A percentile compares a stretch with the other conserved stretches of the same genome.
Evolutionary conservation across 2,113 vertebrate genomes (phyloP).

Genomic region (Neopipo cinnamomea): DNA sequence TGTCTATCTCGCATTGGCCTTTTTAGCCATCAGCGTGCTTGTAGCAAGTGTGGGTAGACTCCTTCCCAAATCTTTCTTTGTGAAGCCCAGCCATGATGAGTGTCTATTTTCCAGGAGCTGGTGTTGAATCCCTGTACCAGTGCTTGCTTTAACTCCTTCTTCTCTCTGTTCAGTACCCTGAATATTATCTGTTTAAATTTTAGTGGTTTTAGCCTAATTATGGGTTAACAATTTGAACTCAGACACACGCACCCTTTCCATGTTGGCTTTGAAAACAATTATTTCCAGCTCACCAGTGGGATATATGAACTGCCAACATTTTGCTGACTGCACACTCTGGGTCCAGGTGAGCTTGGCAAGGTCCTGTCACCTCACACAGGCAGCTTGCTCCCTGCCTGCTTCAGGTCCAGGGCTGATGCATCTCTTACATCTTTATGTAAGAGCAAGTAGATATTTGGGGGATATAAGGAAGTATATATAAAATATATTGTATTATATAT

Average conservation of each 20-base stretch:
- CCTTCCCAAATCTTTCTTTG: too few species aligned
- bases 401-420: background rate
- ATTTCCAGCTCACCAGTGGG: background rate
- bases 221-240: background rate
- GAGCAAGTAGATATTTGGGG: background rate
- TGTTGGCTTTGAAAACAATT: background rate
- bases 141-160: background rate
- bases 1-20: too few species aligned
- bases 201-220: constrained; percentile 2
- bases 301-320: background rate
- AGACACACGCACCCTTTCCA: background rate
- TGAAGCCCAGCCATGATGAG: too few species aligned
- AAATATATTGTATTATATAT: background rate
- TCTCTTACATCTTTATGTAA: background rate
- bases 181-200: background rate
- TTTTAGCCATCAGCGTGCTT: too few species aligned
- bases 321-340: fast-evolving
- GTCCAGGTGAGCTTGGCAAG: background rate
- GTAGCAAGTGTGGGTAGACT: too few species aligned
- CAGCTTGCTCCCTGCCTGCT: background rate
- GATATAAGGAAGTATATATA: background rate
- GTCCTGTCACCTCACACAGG: fast-evolving
- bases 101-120: background rate
- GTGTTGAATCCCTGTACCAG: background rate
- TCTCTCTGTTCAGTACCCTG: background rate